These are phyloP conservation scores for Heteronetta atricapilla DNA, from an alignment of 2,113 vertebrate genomes.

Conservation along the genomic window DNA sequence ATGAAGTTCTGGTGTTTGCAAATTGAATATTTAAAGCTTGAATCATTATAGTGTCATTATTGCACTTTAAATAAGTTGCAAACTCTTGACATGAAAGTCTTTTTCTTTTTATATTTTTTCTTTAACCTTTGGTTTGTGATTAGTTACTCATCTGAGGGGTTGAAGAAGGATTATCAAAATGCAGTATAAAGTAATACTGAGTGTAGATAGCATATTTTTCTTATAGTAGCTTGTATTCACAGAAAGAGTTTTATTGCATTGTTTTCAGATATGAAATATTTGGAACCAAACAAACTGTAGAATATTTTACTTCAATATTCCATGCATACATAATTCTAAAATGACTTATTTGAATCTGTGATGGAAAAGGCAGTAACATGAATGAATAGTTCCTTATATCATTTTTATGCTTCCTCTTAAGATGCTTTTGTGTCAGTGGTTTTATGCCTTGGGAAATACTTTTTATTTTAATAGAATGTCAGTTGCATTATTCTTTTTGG, in stretches of 20 bases:
- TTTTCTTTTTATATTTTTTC: fast-evolving
- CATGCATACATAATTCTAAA: neutral
- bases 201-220: neutral
- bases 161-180: neutral
- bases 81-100: neutral
- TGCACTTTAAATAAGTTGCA: neutral
- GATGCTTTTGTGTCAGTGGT: conserved; percentile 26
- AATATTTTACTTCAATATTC: neutral
- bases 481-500: conserved; percentile 41
- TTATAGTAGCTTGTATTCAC: neutral
- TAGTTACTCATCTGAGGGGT: neutral
- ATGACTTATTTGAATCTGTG: conserved; percentile 9
- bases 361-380: neutral
- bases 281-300: neutral
- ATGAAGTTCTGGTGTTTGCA: neutral
- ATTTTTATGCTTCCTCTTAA: conserved; percentile 16
- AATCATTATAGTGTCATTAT: neutral
- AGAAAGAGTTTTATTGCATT: neutral
- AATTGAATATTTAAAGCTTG: neutral
- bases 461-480: conserved; percentile 45
- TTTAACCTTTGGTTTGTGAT: neutral
- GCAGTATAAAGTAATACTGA: neutral
- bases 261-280: neutral
- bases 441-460: conserved; percentile 2
- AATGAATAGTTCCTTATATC: neutral